Evolutionary conservation across 2,113 vertebrate species (phyloP), one percentile per base, ranked within the genome.

Genomic region (Entomyzon cyanotis): DNA sequence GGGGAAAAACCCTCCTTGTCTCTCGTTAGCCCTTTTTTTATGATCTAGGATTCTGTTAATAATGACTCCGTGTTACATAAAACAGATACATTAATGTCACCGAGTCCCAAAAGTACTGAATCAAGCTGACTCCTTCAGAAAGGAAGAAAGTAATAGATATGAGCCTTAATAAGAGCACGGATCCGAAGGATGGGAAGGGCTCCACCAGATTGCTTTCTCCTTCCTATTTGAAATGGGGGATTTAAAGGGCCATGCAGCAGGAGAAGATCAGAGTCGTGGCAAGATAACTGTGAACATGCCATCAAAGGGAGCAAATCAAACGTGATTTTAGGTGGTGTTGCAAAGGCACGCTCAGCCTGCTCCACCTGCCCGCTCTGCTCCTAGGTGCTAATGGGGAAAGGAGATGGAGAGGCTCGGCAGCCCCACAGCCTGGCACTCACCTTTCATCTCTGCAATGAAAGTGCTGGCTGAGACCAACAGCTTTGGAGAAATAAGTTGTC

Each of bases 1-100:
- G 98, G 98, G 98, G 98, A 98, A 97, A 98, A 97, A 98, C 96
- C 91, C 95, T 98, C 98, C 98, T 96, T 84, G 96, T 69, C 98
- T 98, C 98, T 98, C 98, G 97, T 98, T 98, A 96, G 90, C 93
- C 97, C 93, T 93, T 96, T 95, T 96, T 97, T 97, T 97, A 98
- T 96, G 91, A 97, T 97, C 97, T 95, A 92, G 95, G 96, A 97
- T 96, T 96, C 97, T 95, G 93, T 87, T 97, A 84, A 97, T 98
- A 97, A 98, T 49, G 93, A 97, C 97, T 97, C 79, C 67, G 5
- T 86, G 94, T 97, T 98, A 97, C 97, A 98, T 97, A 97, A 98
- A 98, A 96, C 97, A 98, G 97, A 97, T 95, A 96, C 92, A 94
- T 96, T 98, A 97, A 98, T 96, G 97, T 97, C 97, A 97, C 97